phyloP scores from a whole-genome alignment of 2,113 vertebrate species.

The Microcebus tavaratra region DNA sequence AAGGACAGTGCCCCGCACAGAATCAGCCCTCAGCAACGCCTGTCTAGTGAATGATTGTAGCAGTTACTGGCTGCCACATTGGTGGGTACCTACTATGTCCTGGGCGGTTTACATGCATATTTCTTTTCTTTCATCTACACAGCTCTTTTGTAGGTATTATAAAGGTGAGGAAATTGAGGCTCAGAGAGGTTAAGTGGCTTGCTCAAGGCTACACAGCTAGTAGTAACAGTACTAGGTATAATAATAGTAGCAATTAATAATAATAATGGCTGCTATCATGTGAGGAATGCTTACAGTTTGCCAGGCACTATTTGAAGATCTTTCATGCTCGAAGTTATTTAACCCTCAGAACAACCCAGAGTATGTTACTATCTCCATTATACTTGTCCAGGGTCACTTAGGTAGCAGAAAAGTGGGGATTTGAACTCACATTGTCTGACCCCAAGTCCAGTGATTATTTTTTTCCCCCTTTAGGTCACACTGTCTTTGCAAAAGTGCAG shows the following conservation, averaged over 20 bases:
- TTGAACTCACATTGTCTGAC: background rate
- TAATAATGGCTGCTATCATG: background rate
- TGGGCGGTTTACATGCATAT: background rate
- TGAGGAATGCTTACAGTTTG: background rate
- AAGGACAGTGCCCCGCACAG: background rate
- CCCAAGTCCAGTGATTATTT: background rate
- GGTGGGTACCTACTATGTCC: background rate
- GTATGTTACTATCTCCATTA: background rate
- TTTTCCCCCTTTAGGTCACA: background rate
- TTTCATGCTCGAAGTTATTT: background rate
- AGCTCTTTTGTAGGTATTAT: background rate
- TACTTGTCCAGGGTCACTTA: background rate
- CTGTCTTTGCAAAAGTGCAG: background rate
- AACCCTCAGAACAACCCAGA: background rate
- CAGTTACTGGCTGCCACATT: background rate
- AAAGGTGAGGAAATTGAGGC: background rate
- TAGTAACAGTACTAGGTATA: background rate
- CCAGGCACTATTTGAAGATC: background rate
- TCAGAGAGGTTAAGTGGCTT: background rate
- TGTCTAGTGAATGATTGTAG: background rate
- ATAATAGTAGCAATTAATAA: background rate
- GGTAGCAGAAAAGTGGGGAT: background rate
- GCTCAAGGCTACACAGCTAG: background rate
- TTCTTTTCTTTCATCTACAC: background rate
- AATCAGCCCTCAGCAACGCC: rapidly evolving